Evolutionary conservation across 2,113 vertebrate species (phyloP), one percentile per base, ranked within the genome.

Genomic region (Hemibagrus wyckioides): DNA sequence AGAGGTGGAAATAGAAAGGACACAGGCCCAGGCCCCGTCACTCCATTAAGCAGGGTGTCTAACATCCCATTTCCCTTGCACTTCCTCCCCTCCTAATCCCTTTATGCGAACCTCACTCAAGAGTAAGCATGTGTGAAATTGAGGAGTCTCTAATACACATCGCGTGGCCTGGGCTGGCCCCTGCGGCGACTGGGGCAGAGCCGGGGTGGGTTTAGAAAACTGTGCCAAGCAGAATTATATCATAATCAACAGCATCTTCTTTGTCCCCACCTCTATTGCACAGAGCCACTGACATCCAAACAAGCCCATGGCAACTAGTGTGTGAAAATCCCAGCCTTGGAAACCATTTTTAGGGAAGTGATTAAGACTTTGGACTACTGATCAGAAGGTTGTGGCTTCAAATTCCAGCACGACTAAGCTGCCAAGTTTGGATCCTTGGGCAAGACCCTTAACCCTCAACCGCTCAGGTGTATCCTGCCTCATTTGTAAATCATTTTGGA

Each of bases 91-190:
- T 94, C 95, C 97, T 99, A 98, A 99, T 99, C 97, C 97, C 95
- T 98, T 97, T 97, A 96, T 95, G 96, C 94, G 96, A 97, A 96
- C 96, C 96, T 96, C 96, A 96, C 96, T 97, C 96, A 97, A 96
- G 97, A 97, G 96, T 97, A 98, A 98, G 97, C 97, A 97, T 97
- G 96, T 98, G 97, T 97, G 97, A 99, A 99, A 99, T 97, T 98
- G 97, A 97, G 96, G 96, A 96, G 96, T 97, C 96, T 97, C 95
- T 95, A 96, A 97, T 96, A 96, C 96, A 96, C 95, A 95, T 88
- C 82, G 93, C 93, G 56, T 91, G 94, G 93, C 91, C 92, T 90
- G 86, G 92, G 91, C 92, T 92, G 94, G 84, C 93, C 91, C 93
- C 93, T 91, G 93, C 87, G 83, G 91, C 84, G 75, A 86, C 84